Conservation (phyloP, 2,113 vertebrate species). For the Turnix velox region DNA sequence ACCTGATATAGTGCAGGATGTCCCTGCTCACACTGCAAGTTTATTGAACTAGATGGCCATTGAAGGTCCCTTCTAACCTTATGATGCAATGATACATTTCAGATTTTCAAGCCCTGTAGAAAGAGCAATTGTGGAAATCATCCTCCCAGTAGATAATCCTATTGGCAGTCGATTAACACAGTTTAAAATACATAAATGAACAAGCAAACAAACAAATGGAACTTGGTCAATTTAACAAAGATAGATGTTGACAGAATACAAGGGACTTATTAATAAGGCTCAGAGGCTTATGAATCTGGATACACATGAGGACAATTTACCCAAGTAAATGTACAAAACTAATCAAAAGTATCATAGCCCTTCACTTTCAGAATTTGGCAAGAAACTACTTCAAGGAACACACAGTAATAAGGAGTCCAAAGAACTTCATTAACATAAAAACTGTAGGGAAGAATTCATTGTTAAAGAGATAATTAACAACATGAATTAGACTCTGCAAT, state of each 20-base stretch:
- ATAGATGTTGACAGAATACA: neutral
- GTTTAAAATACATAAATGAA: neutral
- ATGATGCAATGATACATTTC: too few species aligned
- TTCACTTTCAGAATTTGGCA: neutral
- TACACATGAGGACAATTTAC: neutral
- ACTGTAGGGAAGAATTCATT: neutral
- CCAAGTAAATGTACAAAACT: neutral
- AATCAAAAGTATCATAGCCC: neutral
- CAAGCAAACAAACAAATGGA: neutral
- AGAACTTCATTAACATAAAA: neutral
- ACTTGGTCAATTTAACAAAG: neutral
- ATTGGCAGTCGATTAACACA: neutral
- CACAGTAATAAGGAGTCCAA: neutral
- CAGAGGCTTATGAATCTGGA: neutral
- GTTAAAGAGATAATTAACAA: neutral
- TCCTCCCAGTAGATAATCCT: neutral
- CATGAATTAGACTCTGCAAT: neutral
- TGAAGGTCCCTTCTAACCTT: too few species aligned
- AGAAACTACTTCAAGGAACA: neutral
- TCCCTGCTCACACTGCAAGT: too few species aligned
- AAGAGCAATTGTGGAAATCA: neutral
- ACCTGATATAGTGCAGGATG: too few species aligned
- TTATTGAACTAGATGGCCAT: too few species aligned
- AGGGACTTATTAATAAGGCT: neutral
- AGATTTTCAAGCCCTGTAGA: neutral